Base-by-base conservation (phyloP, 2,113 vertebrate species). In the Apodemus sylvaticus region DNA sequence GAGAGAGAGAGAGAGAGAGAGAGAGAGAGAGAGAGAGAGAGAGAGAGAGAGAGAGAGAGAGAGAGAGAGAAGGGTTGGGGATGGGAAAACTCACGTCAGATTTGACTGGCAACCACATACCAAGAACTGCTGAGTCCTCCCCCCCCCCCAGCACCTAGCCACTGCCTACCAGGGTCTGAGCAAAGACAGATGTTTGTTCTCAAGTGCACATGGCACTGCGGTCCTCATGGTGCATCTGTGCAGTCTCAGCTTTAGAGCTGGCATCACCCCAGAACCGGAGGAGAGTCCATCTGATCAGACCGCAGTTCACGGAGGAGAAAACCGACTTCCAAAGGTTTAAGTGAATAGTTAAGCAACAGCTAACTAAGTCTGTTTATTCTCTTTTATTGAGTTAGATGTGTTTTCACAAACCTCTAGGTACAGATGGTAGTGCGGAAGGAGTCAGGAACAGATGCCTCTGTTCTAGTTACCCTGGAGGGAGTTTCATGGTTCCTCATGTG, bases 231-330 rank as follows among this genome's bases (percentile, higher is more conserved):
- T 31, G 66, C 2, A 1, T 26, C 42, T 70, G 20, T 0, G 20
- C 42, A 55, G 48, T 53, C 81, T 87, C 22, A 14, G 42, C 53
- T 60, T 87, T 22, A 90, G 19, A 89, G 29, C 31, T 53, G 42
- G 71, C 42, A 24, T n/a, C 39, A 89, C 58, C 81, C 83, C 51
- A 79, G 76, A 95, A 88, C 70, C 90, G 71, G 45, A 89, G 78
- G 14, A 19, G 31, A 91, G 51, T 31, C 97, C 89, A 62, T 42
- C 51, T 81, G 87, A 88, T n/a, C 71, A 95, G 85, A 94, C 60
- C 10, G 68, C 36, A 55, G 36, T 92, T 90, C 64, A 24, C 0
- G 26, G 74, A 77, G 93, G 58, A 91, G 53, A 86, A 93, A 97
- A 93, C 31, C 7, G 13, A 90, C 20, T 16, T 76, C 91, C 77